Evolutionary conservation across 1,140 invertebrate species (phyloP).

Genomic region (Daktulosphaira vitifoliae): DNA sequence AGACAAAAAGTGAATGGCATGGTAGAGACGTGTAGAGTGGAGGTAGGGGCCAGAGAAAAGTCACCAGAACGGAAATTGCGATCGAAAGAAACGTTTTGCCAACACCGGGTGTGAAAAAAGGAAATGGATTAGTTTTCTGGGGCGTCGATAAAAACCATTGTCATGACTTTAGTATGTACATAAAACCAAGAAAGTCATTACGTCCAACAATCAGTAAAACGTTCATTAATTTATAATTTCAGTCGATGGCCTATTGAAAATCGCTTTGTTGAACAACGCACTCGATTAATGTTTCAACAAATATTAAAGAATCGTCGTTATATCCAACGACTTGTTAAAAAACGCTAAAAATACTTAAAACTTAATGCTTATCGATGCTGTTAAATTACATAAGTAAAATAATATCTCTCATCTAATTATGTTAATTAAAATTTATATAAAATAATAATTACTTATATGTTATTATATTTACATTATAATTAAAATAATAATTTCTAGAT

Average conservation of each 20-base stretch:
- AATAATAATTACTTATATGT: no score
- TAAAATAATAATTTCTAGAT: no score
- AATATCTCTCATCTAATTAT: no score
- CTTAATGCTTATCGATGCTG: no score
- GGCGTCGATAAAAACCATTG: conserved; percentile 17
- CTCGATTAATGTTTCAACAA: no score
- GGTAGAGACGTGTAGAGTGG: neutral
- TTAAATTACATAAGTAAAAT: no score
- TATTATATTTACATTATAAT: no score
- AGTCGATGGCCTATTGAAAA: neutral
- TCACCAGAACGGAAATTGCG: conserved; percentile 25
- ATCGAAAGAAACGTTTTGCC: conserved; percentile 22
- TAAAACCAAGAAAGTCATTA: neutral
- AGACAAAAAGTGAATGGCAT: neutral
- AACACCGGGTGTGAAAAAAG: neutral
- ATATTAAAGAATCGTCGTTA: no score
- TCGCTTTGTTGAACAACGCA: no score
- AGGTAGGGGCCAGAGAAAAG: neutral
- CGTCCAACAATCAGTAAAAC: neutral
- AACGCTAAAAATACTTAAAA: no score
- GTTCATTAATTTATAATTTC: conserved; percentile 1
- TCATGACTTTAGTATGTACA: neutral
- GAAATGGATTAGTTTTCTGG: conserved; percentile 31
- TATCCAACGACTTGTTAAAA: no score
- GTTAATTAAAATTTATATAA: no score